These are phyloP conservation scores for Calcarius ornatus DNA, from an alignment of 2,113 vertebrate genomes.

Conservation along the genomic window DNA sequence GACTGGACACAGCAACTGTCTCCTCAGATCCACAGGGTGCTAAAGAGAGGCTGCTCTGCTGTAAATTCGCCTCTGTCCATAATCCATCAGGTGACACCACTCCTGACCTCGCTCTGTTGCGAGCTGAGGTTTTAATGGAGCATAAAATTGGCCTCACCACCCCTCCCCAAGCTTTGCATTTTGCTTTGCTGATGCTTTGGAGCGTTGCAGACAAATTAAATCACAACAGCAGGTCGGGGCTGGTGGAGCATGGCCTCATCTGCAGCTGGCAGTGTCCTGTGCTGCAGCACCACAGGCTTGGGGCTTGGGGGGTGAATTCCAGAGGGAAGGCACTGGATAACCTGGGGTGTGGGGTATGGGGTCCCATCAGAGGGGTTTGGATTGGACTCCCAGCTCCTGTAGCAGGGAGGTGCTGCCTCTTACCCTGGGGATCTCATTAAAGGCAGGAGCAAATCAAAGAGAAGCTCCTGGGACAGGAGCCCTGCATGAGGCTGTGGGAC, in stretches of 20 bases:
- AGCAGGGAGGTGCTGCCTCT: neutral
- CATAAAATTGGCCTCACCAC: conserved; percentile 39
- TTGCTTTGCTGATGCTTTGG: neutral
- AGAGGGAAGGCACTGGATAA: neutral
- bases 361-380: neutral
- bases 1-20: neutral
- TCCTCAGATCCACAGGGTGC: neutral
- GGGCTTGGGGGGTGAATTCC: neutral
- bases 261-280: neutral
- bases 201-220: conserved; percentile 6
- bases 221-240: neutral
- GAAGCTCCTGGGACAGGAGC: neutral
- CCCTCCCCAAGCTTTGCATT: neutral
- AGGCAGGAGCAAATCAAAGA: neutral
- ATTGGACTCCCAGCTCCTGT: neutral
- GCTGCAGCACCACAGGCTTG: neutral
- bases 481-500: neutral
- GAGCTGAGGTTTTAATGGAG: conserved; percentile 30
- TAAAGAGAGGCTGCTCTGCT: neutral
- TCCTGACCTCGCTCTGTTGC: neutral
- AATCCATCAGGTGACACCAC: neutral
- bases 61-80: neutral
- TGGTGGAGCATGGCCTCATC: neutral
- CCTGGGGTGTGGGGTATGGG: rapidly evolving
- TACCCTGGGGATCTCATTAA: neutral